Base-by-base conservation (phyloP, 2,797 vertebrate species). In the Chaetophractus vellerosus region DNA sequence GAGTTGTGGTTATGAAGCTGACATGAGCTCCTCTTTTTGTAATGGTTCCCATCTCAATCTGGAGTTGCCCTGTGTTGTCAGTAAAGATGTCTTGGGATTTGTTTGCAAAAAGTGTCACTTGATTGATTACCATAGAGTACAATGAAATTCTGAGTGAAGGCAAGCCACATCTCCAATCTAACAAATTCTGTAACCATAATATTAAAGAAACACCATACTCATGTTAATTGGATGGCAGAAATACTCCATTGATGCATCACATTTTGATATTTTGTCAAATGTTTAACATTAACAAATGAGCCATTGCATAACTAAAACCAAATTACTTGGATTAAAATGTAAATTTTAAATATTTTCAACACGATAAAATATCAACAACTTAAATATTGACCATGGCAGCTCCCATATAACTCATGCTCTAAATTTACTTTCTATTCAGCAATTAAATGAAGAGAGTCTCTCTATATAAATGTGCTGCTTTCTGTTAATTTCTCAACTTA, bases 281-380 rank as follows among this genome's bases (percentile, higher is more conserved):
- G 15, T 4, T 86, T 89, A 79, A 66, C 6, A 83, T 0, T 0
- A 94, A 26, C 45, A 5, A 21, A 45, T 52, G 24, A 78, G 28
- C 24, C 7, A 18, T 74, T 74, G 41, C 11, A 69, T 68, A 69
- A 63, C 6, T 79, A 19, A 66, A 89, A 19, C 5, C 28, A 63
- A 68, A 55, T 82, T 82, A 55, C 81, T 59, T 93, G 61, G 21
- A 78, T 57, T 86, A 78, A 87, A 88, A 57, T 75, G 21, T 50
- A 57, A 76, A 59, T 23, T 7, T 50, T 90, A 80, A 64, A 64
- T 78, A 50, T 15, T 81, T 78, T 66, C 24, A 82, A 61, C 26
- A 55, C 4, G 66, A 41, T 12, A 89, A 93, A 96, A 69, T 36
- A 75, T 31, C 69, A 80, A 90, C 88, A 83, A 1, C 21, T 14